Base-by-base conservation (phyloP, 2,797 vertebrate genomes). In the Sebastes miniatus region DNA sequence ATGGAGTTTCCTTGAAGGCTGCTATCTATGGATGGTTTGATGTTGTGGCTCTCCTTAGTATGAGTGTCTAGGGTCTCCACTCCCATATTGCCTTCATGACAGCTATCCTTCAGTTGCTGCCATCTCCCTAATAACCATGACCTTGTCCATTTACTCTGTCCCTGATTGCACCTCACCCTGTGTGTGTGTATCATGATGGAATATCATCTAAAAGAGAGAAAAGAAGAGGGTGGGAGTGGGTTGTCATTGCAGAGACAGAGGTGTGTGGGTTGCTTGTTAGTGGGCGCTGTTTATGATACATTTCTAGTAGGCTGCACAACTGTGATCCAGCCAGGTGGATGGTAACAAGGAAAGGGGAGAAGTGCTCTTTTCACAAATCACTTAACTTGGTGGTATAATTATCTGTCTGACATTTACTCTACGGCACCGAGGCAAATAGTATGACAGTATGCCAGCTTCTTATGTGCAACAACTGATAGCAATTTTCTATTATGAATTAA, bases 181-280 rank as follows among this genome's bases (percentile, higher is more conserved):
- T 63, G 65, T 77, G 64, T 77, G 67, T 50, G 22, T 31, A 70
- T 74, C 66, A 63, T 79, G 69, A 85, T 69, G 43, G 52, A 61
- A 79, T 57, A 72, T 79, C 54, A 81, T 76, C 67, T 76, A 62
- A 76, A 73, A 73, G 18, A 69, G 31, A 62, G 43, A 56, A 67
- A 80, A 77, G 43, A 5, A 75, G 56, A 75, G 14, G 18, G 56
- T 85, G 75, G 80, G 76, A 50, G 86, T 88, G 78, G 79, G 89
- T 29, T 92, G 87, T 90, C 88, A 86, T 36, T 76, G 76, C 63
- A 77, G 76, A 84, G 83, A 84, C 81, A 75, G 77, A 87, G 85
- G 66, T 81, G 83, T 91, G 88, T 90, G 85, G 87, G 87, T 50
- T 76, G 82, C 87, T 92, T 79, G 80, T 92, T 91, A 87, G 88